Evolutionary conservation across 2,888 invertebrate species (phyloP).

Genomic region (Lochmaea crataegi): DNA sequence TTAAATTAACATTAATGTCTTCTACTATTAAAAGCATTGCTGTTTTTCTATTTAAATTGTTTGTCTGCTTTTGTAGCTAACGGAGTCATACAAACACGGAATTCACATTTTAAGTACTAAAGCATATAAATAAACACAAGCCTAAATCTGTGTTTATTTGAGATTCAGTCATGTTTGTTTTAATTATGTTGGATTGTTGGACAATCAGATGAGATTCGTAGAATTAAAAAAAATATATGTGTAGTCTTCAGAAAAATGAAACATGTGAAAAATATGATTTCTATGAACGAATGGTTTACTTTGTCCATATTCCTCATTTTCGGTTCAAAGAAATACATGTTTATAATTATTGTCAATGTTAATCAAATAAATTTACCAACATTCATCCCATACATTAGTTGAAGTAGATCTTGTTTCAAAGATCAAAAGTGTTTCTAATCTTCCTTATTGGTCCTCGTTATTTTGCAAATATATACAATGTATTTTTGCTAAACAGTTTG

Average conservation of each 20-base stretch:
- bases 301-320: background rate
- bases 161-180: background rate
- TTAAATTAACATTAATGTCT: background rate
- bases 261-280: background rate
- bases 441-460: too few species aligned
- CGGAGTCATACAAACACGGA: background rate
- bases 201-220: background rate
- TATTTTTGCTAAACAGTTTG: too few species aligned
- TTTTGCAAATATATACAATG: too few species aligned
- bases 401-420: too few species aligned
- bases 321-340: background rate
- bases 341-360: background rate
- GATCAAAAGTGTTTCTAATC: too few species aligned
- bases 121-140: background rate
- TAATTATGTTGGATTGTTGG: background rate
- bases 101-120: background rate
- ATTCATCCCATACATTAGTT: background rate
- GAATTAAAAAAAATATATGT: background rate
- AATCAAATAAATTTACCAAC: background rate
- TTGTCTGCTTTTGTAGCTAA: background rate
- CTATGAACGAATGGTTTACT: background rate
- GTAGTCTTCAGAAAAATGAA: background rate
- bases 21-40: background rate
- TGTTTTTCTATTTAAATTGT: background rate
- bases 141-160: background rate